Evolutionary conservation across 1,140 invertebrate species (phyloP).

Genomic region (Schmidtea mediterranea): DNA sequence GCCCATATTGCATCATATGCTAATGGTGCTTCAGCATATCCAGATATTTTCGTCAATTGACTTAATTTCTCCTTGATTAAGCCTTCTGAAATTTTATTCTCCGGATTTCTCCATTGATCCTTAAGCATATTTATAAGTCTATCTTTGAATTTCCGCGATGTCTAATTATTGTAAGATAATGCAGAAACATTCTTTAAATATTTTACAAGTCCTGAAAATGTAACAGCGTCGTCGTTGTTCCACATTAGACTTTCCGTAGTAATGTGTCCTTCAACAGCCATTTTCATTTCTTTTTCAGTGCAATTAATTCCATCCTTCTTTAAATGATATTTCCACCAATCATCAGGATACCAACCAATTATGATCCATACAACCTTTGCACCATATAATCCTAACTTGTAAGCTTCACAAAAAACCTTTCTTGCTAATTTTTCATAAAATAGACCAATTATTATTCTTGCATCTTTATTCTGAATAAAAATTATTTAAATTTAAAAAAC

Average conservation of each 20-base stretch:
- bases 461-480: conserved; percentile 44
- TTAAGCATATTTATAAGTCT: conserved; percentile 6
- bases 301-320: conserved; percentile 58
- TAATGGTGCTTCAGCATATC: conserved; percentile 84
- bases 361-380: conserved; percentile 96
- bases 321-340: conserved; percentile 68
- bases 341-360: conserved; percentile 97
- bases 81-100: conserved; percentile 11
- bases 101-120: conserved; percentile 7
- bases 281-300: conserved; percentile 58
- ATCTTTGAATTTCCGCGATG: not conserved
- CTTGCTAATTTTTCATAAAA: conserved; percentile 89
- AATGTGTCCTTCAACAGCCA: conserved; percentile 66
- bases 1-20: conserved; percentile 98
- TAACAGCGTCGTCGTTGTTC: not conserved
- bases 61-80: conserved; percentile 6
- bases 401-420: conserved; percentile 63
- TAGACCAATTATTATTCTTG: conserved; percentile 78
- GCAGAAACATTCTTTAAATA: too few relatives aligned
- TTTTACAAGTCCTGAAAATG: not conserved
- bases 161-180: too few relatives aligned
- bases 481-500: conserved; percentile 5
- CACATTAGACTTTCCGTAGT: conserved; percentile 1
- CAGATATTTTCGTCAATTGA: conserved; percentile 24
- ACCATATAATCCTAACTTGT: conserved; percentile 53